These are phyloP conservation scores for Hipparchia semele DNA, from an alignment of 2,888 invertebrate genomes.

Conservation along the genomic window DNA sequence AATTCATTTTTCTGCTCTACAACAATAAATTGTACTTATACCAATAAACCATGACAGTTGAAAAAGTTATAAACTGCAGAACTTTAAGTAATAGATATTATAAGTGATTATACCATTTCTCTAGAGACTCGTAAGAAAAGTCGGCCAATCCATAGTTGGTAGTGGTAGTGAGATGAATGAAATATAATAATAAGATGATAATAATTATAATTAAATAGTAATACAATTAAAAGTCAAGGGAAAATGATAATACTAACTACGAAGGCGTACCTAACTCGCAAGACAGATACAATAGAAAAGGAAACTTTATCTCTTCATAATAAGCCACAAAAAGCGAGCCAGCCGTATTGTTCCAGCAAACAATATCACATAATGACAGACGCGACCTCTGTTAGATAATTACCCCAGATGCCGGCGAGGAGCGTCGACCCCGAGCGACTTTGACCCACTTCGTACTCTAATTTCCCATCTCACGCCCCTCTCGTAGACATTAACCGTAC, in stretches of 20 bases:
- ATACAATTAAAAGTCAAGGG: too few species aligned
- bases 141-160: too few species aligned
- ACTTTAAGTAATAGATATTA: too few species aligned
- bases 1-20: too few species aligned
- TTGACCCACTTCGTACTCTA: conserved; percentile 80
- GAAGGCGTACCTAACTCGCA: neutral
- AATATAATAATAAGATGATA: too few species aligned
- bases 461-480: conserved; percentile 70
- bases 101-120: too few species aligned
- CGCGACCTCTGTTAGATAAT: conserved; percentile 74
- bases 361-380: conserved; percentile 44
- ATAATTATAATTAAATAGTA: too few species aligned
- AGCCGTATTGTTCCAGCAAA: conserved; percentile 28
- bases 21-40: too few species aligned
- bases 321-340: neutral
- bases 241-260: neutral
- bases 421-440: conserved; percentile 76
- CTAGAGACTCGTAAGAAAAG: too few species aligned
- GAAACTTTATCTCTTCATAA: conserved; percentile 4
- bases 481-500: conserved; percentile 53
- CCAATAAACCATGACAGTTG: too few species aligned
- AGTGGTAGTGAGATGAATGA: too few species aligned
- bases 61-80: too few species aligned
- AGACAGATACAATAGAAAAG: neutral
- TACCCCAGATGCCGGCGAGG: conserved; percentile 63